Evolutionary conservation across 2,888 invertebrate species (phyloP).

Genomic region (Latheticus oryzae): DNA sequence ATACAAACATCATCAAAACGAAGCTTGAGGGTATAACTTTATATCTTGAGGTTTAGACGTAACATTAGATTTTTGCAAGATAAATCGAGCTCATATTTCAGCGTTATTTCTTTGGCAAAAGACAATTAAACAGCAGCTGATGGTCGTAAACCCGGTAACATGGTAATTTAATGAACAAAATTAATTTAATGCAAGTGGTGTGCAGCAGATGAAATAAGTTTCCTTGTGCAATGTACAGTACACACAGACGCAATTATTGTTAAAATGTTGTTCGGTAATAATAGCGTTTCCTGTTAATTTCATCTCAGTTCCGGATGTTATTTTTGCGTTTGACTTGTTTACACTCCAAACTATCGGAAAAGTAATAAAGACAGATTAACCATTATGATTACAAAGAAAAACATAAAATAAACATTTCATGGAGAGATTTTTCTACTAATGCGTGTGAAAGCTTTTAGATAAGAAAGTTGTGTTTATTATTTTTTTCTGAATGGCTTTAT

Average conservation of each 20-base stretch:
- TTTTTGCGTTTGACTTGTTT: conserved; percentile 33
- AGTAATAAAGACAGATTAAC: conserved; percentile 40
- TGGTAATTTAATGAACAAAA: conserved; percentile 16
- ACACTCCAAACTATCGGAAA: conserved; percentile 39
- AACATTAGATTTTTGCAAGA: too few species aligned
- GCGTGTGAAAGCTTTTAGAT: conserved; percentile 23
- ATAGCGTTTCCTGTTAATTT: conserved; percentile 24
- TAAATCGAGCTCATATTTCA: too few species aligned
- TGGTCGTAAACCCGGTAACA: conserved; percentile 3
- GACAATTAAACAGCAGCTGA: too few species aligned
- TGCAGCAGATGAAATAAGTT: conserved; percentile 14
- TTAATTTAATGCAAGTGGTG: conserved; percentile 25
- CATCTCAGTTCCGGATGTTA: conserved; percentile 9
- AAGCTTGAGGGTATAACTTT: too few species aligned
- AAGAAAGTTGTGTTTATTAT: conserved; percentile 27
- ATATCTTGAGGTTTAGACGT: too few species aligned
- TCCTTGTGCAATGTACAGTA: conserved; percentile 12
- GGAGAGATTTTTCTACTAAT: conserved; percentile 27
- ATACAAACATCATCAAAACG: too few species aligned
- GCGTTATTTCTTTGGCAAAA: too few species aligned
- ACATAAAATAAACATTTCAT: conserved; percentile 17
- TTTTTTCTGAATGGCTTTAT: conserved; percentile 15
- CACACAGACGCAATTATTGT: conserved; percentile 22
- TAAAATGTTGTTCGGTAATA: conserved; percentile 26
- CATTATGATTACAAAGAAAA: conserved; percentile 36